phyloP scores from a whole-genome alignment of 2,888 invertebrate species.

The Eilema griseolum region DNA sequence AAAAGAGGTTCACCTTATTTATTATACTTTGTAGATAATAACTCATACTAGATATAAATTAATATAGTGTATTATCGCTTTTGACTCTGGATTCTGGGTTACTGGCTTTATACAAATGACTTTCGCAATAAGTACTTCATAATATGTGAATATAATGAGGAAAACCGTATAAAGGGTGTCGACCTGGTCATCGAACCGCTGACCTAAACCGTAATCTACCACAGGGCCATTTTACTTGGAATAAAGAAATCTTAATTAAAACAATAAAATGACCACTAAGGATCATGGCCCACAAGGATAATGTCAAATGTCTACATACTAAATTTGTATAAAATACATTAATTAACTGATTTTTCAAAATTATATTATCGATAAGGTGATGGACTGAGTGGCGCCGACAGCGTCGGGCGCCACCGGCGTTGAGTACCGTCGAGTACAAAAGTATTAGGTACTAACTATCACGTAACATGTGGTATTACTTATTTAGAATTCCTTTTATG shows the following conservation, averaged over 20 bases:
- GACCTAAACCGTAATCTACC: not conserved
- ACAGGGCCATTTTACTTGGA: not conserved
- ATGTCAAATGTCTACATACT: not conserved
- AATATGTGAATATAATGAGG: not conserved
- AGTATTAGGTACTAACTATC: slow-evolving; percentile 1
- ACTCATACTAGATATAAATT: too few species aligned
- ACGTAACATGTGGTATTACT: too few species aligned
- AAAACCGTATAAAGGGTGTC: not conserved
- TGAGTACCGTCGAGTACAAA: slow-evolving; percentile 32
- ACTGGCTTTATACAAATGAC: not conserved
- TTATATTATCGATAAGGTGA: slow-evolving; percentile 18
- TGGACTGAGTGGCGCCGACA: slow-evolving; percentile 34
- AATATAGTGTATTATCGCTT: too few species aligned
- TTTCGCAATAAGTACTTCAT: not conserved
- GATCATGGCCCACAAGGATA: not conserved
- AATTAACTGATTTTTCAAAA: slow-evolving; percentile 12
- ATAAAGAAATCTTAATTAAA: slow-evolving; percentile 2
- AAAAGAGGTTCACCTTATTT: too few species aligned
- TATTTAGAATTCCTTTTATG: too few species aligned
- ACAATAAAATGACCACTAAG: not conserved
- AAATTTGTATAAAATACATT: not conserved
- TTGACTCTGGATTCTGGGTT: too few species aligned
- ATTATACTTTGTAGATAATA: too few species aligned
- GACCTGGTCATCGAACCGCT: not conserved
- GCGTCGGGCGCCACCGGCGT: slow-evolving; percentile 25